phyloP scores from a whole-genome alignment of 37 sponge, comb jelly and placozoan species.

The Chondrilla cf. caribensis region DNA sequence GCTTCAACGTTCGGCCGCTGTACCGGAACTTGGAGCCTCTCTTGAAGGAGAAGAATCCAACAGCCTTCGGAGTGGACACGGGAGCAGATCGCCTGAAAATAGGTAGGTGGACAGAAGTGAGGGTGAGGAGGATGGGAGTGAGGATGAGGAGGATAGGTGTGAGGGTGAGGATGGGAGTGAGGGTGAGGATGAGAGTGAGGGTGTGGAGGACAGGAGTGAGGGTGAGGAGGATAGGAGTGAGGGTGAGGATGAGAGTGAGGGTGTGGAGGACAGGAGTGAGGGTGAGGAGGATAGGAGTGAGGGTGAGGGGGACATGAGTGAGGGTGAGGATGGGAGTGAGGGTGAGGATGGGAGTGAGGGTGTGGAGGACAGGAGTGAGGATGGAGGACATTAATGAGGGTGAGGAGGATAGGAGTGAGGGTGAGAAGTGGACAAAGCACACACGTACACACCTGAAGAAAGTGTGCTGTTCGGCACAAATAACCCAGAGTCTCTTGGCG shows the following conservation, averaged over 20 bases:
- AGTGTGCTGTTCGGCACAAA: conserved; percentile 27
- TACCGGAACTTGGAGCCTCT: conserved; percentile 39
- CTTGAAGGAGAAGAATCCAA: conserved; percentile 32
- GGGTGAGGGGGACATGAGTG: background rate
- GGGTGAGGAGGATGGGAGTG: background rate
- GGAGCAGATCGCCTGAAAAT: background rate
- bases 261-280: background rate
- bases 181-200: background rate
- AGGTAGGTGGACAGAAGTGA: background rate
- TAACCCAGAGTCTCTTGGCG: conserved; percentile 25
- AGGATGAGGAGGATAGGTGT: background rate
- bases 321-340: background rate
- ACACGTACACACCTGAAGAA: conserved; percentile 18
- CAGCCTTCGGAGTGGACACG: background rate
- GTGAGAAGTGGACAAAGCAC: background rate
- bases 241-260: background rate
- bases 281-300: background rate
- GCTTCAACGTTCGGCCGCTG: conserved; percentile 31
- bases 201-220: background rate
- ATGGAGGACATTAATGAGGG: background rate
- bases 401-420: background rate
- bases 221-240: background rate
- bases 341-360: background rate
- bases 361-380: background rate
- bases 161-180: too few relatives aligned